phyloP scores from a whole-genome alignment of 2,113 vertebrate species.

The Alouatta palliata region DNA sequence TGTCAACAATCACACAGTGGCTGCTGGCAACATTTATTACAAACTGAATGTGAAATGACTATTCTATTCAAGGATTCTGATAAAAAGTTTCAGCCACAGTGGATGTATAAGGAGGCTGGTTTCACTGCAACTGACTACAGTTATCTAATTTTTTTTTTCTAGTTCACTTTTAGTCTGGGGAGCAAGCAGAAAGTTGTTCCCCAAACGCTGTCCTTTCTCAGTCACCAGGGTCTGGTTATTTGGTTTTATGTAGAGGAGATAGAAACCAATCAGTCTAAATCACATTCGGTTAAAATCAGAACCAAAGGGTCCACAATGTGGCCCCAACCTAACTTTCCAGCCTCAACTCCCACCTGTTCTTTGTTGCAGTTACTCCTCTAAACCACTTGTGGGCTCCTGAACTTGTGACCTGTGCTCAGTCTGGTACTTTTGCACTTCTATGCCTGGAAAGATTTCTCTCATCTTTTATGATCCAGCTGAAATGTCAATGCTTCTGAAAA shows the following conservation, averaged over 20 bases:
- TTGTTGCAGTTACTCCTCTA: not conserved
- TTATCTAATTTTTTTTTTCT: slow-evolving; percentile 33
- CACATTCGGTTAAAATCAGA: not conserved
- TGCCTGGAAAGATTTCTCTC: not conserved
- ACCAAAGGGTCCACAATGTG: not conserved
- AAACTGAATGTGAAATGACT: not conserved
- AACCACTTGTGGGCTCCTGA: not conserved
- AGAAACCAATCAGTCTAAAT: not conserved
- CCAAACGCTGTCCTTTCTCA: not conserved
- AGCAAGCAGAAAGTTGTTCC: not conserved
- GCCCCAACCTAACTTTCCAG: not conserved
- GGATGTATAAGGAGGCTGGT: not conserved
- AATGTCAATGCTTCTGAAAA: slow-evolving; percentile 9
- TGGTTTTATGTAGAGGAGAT: not conserved
- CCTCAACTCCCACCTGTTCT: not conserved
- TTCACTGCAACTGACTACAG: not conserved
- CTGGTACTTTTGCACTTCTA: not conserved
- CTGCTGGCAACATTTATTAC: slow-evolving; percentile 49
- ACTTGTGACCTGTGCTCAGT: not conserved
- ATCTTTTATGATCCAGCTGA: not conserved
- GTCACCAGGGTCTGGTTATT: not conserved
- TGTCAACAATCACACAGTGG: not conserved
- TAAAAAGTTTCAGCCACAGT: slow-evolving; percentile 28
- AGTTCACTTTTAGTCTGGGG: not conserved
- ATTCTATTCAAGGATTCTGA: slow-evolving; percentile 38